Evolutionary conservation across 2,113 vertebrate species (phyloP).

Genomic region (Craseonycteris thonglongyai): DNA sequence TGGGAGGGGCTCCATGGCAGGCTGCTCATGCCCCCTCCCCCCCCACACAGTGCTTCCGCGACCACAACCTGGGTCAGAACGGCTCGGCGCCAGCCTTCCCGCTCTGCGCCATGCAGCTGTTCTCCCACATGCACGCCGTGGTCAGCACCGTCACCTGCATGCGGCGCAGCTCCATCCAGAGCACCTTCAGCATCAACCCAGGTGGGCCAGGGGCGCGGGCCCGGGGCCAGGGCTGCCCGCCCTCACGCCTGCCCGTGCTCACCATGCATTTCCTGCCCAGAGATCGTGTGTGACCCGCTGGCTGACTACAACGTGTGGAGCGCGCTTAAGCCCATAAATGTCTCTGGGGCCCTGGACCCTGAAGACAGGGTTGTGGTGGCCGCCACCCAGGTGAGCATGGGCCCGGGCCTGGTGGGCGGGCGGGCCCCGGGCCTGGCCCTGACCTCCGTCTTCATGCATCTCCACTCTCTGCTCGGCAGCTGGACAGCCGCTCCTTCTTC

Average conservation of each 20-base stretch:
- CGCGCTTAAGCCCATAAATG: slow-evolving; percentile 84
- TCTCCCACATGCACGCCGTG: slow-evolving; percentile 92
- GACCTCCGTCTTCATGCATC: background rate
- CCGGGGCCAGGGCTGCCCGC: background rate
- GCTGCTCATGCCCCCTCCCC: background rate
- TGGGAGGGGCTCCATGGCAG: background rate
- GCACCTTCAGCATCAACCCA: slow-evolving; percentile 89
- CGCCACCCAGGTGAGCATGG: slow-evolving; percentile 84
- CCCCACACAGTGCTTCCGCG: slow-evolving; percentile 86
- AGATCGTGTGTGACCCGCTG: slow-evolving; percentile 90
- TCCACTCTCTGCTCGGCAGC: slow-evolving; percentile 70
- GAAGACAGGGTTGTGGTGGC: slow-evolving; percentile 84
- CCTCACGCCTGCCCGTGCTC: background rate
- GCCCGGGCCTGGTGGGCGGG: too few relatives aligned
- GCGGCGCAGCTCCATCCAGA: slow-evolving; percentile 88
- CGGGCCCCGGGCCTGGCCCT: background rate
- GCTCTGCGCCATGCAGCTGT: slow-evolving; percentile 95
- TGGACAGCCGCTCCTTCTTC: slow-evolving; percentile 95
- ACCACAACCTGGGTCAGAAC: slow-evolving; percentile 82
- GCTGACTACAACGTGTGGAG: slow-evolving; percentile 90
- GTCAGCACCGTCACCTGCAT: slow-evolving; percentile 92
- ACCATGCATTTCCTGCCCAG: slow-evolving; percentile 69
- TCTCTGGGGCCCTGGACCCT: slow-evolving; percentile 65
- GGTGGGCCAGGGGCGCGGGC: slow-evolving; percentile 74
- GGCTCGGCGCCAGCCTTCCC: slow-evolving; percentile 83